A percentile compares a stretch with the other conserved stretches of the same genome.
These are phyloP conservation scores for Isichthys henryi DNA, from an alignment of 2,113 vertebrate species.

Conservation along the genomic window DNA sequence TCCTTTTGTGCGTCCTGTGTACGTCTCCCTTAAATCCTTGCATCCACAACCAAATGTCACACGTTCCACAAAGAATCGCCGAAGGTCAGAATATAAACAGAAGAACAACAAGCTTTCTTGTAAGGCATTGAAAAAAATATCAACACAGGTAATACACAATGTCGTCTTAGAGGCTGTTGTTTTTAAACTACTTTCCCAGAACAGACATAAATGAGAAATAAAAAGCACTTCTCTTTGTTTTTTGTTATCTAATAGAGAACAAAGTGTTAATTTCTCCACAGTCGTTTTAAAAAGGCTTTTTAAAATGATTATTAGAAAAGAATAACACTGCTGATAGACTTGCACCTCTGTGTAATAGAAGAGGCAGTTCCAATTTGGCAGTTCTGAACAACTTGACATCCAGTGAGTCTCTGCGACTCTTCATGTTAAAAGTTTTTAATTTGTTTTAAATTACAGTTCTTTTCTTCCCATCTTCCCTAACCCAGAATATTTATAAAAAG, in stretches of 20 bases:
- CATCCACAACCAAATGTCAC: constrained; percentile 42
- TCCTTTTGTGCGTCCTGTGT: constrained; percentile 47
- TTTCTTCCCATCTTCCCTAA: constrained; percentile 21
- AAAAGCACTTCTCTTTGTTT: constrained; percentile 67
- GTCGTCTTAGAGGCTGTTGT: constrained; percentile 58
- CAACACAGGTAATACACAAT: constrained; percentile 57
- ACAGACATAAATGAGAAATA: constrained; percentile 59
- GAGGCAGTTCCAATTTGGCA: constrained; percentile 69
- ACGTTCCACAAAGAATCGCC: constrained; percentile 47
- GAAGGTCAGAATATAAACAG: constrained; percentile 52
- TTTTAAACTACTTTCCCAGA: constrained; percentile 53
- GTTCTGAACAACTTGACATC: constrained; percentile 68
- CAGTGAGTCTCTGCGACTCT: constrained; percentile 53
- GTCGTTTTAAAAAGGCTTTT: constrained; percentile 70
- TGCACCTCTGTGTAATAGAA: constrained; percentile 41
- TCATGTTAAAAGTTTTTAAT: constrained; percentile 59
- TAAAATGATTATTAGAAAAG: constrained; percentile 68
- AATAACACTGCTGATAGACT: constrained; percentile 60
- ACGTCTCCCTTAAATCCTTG: constrained; percentile 30
- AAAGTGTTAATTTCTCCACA: constrained; percentile 53
- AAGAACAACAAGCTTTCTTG: constrained; percentile 49
- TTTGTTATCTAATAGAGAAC: constrained; percentile 63
- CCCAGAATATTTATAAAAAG: constrained; percentile 62
- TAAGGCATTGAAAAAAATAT: constrained; percentile 69
- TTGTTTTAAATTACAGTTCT: constrained; percentile 46